Evolutionary conservation across 1,140 invertebrate genomes (phyloP).

Genomic region (Cylas formicarius): DNA sequence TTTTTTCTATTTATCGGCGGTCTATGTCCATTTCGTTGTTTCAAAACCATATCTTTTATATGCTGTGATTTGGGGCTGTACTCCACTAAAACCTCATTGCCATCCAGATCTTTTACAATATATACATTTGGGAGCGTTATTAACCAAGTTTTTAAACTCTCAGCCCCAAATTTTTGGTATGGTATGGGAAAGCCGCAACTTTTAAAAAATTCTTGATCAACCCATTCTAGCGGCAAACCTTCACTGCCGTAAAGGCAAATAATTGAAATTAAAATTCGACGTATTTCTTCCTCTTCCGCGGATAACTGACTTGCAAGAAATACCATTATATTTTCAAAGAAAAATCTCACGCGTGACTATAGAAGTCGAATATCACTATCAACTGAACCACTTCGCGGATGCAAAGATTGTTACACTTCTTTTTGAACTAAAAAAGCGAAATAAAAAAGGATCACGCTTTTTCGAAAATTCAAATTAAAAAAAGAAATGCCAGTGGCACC

Average conservation of each 20-base stretch:
- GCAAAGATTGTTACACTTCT: too few relatives aligned
- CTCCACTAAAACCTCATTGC: conserved; percentile 23
- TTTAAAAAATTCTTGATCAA: conserved; percentile 21
- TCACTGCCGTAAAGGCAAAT: conserved; percentile 21
- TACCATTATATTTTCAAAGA: conserved; percentile 10
- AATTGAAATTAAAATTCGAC: conserved; percentile 21
- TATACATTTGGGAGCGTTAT: conserved; percentile 27
- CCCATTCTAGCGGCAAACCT: conserved; percentile 21
- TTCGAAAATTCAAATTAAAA: too few relatives aligned
- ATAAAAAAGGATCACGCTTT: too few relatives aligned
- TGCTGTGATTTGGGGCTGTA: conserved; percentile 25
- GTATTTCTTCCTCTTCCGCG: conserved; percentile 19
- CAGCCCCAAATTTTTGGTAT: conserved; percentile 23
- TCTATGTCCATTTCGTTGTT: conserved; percentile 15
- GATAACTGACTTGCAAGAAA: conserved; percentile 16
- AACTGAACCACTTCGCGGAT: too few relatives aligned
- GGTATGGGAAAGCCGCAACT: conserved; percentile 24
- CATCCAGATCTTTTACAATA: conserved; percentile 15
- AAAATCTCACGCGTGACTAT: too few relatives aligned
- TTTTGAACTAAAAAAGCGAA: too few relatives aligned
- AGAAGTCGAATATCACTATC: too few relatives aligned
- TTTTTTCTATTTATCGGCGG: conserved; percentile 7
- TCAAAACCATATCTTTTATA: conserved; percentile 23
- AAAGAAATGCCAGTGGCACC: too few relatives aligned
- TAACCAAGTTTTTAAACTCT: conserved; percentile 21